Conservation (phyloP, 2,888 invertebrate species). For the Heteromyza rotundicornis region DNA sequence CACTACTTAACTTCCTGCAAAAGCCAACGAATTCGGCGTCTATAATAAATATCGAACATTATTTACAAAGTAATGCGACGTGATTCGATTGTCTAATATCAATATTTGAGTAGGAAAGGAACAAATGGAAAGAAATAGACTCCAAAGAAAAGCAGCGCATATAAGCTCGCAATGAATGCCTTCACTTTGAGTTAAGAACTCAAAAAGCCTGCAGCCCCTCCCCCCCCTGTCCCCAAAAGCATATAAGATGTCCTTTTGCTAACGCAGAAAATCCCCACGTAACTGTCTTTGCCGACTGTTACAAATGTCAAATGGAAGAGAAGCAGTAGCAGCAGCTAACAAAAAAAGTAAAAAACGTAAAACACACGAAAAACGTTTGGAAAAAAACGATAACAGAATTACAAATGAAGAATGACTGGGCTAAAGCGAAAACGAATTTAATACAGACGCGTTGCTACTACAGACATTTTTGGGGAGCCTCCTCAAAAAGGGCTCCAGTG, state of each 20-base stretch:
- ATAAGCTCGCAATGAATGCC: constrained; percentile 51
- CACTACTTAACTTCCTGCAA: too few species aligned
- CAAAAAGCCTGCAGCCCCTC: constrained; percentile 6
- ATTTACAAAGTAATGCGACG: constrained; percentile 54
- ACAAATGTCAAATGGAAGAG: constrained; percentile 10
- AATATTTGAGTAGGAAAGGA: constrained; percentile 34
- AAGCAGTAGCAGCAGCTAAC: constrained; percentile 24
- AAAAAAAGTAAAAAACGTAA: neutral
- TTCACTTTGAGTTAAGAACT: constrained; percentile 44
- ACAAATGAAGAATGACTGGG: constrained; percentile 44
- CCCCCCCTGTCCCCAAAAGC: neutral
- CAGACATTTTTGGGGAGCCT: constrained; percentile 37
- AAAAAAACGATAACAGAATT: constrained; percentile 40
- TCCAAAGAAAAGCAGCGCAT: neutral
- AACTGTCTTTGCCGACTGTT: neutral
- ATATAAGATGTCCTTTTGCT: too few species aligned
- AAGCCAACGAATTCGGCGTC: neutral
- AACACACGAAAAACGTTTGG: constrained; percentile 18
- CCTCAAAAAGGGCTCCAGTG: neutral
- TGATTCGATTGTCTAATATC: constrained; percentile 54
- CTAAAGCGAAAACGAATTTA: constrained; percentile 36
- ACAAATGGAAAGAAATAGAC: too few species aligned
- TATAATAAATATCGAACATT: constrained; percentile 51
- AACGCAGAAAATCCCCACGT: neutral
- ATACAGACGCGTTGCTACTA: constrained; percentile 22